Conservation (phyloP, 2,113 vertebrate genomes). For the Chrysochloris asiatica region DNA sequence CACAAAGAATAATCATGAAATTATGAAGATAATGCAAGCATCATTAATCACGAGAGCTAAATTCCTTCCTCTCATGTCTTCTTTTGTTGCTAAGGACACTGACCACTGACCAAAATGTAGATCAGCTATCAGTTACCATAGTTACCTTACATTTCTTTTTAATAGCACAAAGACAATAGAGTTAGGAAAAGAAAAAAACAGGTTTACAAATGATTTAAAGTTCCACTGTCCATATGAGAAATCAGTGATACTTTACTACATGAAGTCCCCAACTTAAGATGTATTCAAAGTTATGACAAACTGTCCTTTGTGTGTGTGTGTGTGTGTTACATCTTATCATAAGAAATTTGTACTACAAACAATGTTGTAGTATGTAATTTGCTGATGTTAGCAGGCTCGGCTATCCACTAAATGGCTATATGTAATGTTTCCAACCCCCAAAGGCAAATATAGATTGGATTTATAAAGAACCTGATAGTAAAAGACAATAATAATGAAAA, state of each 20-base stretch:
- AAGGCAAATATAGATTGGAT: background rate
- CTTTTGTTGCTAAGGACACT: background rate
- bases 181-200: background rate
- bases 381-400: background rate
- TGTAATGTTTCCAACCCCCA: background rate
- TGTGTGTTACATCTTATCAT: background rate
- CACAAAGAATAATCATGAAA: constrained; percentile 29
- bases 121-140: background rate
- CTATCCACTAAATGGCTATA: background rate
- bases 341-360: background rate
- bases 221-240: background rate
- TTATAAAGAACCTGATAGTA: background rate
- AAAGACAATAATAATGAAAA: background rate
- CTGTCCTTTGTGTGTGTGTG: background rate
- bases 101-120: background rate
- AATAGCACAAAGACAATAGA: background rate
- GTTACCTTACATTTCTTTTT: constrained; percentile 13
- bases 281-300: background rate
- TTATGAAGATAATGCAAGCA: constrained; percentile 15
- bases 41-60: background rate
- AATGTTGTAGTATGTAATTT: background rate
- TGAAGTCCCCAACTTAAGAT: background rate
- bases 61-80: background rate
- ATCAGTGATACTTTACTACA: background rate
- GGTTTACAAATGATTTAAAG: background rate